Evolutionary conservation across 2,113 vertebrate genomes (phyloP).

Genomic region (Pluvialis apricaria): DNA sequence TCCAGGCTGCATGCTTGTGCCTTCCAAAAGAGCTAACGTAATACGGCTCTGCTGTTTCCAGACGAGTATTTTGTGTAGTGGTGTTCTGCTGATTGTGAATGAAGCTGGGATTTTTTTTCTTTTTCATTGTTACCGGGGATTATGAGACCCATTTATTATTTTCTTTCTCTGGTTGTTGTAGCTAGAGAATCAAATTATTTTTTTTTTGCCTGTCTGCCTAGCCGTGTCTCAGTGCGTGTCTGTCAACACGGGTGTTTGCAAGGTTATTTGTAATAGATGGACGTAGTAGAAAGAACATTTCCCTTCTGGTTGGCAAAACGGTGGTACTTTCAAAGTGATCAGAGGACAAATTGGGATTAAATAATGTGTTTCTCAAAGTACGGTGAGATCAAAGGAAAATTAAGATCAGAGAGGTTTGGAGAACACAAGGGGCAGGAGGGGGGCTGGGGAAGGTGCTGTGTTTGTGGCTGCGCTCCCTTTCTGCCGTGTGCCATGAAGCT

Average conservation of each 20-base stretch:
- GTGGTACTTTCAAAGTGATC: background rate
- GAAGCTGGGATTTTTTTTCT: background rate
- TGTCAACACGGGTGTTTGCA: background rate
- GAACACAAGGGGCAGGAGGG: background rate
- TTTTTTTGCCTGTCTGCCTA: background rate
- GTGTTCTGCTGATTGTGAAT: background rate
- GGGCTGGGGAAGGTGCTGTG: background rate
- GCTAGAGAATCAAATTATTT: background rate
- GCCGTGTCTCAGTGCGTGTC: rapidly evolving
- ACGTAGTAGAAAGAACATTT: background rate
- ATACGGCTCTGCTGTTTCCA: background rate
- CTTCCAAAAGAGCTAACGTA: background rate
- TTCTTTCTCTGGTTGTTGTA: background rate
- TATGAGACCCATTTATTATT: background rate
- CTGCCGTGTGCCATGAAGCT: background rate
- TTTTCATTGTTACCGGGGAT: background rate
- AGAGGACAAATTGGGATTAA: background rate
- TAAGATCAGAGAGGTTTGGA: background rate
- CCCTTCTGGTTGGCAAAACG: background rate
- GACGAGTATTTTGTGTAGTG: background rate
- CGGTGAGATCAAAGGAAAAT: background rate
- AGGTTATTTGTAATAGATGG: background rate
- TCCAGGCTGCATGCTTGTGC: background rate
- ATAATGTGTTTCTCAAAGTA: background rate
- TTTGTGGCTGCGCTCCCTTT: background rate